Base-by-base conservation (phyloP, 2,113 vertebrate genomes). In the Pan paniscus region DNA sequence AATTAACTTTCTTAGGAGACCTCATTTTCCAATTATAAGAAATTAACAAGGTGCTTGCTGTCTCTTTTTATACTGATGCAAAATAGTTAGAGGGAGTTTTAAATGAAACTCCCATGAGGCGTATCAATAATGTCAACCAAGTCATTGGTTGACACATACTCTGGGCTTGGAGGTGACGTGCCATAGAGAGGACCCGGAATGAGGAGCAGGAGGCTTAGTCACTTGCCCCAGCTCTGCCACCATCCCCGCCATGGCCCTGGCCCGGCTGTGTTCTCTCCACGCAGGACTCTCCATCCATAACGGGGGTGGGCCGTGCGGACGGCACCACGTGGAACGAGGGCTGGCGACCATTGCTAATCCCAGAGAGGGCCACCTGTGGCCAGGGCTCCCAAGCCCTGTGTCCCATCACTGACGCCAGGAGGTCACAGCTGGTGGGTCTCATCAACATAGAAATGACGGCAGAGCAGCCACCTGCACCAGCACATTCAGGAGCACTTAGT, bases 271-370 rank as follows among this genome's bases (percentile, higher is more conserved):
- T 40, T 25, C 72, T 32, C 43, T 20, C 2, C 4, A 10, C 27
- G 18, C 27, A 35, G 59, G 46, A 10, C 13, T 48, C 48, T 38
- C 10, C 20, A 40, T 5, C 16, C 52, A 30, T 14, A 25, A 1
- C 2, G 20, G 2, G 18, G 25, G 20, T 3, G 0, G 20, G 72
- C 27, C 0, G 0, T 2, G 1, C 57, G 35, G 8, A 38, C 0
- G 0, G 70, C 30, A 2, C 27, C 0, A 8, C 0, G 1, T 10
- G 46, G 25, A 8, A 2, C 17, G 16, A 22, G 46, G 8, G 9
- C 46, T 68, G 35, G 50, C 10, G 8, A 6, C 40, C 52, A 6
- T 0, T 2, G 14, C 20, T n/a, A 2, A 50, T 4, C 59, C 68
- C 6, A 32, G 14, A 38, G 67, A 40, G 55, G 68, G n/a, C 48